These are phyloP conservation scores for Cerastoderma edule DNA, from an alignment of 2,888 invertebrate species.

Conservation along the genomic window DNA sequence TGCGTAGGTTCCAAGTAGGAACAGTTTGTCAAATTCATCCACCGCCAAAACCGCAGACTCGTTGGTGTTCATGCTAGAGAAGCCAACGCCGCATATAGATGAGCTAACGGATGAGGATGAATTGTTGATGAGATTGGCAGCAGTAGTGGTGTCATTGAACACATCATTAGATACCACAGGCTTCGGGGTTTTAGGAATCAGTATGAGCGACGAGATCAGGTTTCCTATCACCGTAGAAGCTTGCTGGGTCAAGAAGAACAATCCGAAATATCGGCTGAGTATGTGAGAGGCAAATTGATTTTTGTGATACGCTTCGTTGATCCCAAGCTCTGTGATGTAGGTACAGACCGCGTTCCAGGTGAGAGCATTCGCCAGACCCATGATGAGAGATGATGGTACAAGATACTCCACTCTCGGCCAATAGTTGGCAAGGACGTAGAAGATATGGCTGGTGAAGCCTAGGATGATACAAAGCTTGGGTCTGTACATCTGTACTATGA, in stretches of 20 bases:
- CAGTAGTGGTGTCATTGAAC: background rate
- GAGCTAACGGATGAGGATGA: background rate
- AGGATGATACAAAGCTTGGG: slow-evolving; percentile 73
- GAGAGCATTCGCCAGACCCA: slow-evolving; percentile 76
- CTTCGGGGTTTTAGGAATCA: slow-evolving; percentile 38
- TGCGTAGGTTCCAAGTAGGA: slow-evolving; percentile 76
- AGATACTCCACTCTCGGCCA: slow-evolving; percentile 77
- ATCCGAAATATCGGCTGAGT: slow-evolving; percentile 79
- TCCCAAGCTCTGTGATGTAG: slow-evolving; percentile 78
- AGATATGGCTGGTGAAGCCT: slow-evolving; percentile 68
- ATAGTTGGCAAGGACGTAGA: slow-evolving; percentile 77
- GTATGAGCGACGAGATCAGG: slow-evolving; percentile 78
- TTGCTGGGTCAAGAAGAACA: slow-evolving; percentile 79
- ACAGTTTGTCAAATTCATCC: slow-evolving; percentile 67
- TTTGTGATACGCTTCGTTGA: slow-evolving; percentile 71
- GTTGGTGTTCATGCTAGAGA: slow-evolving; percentile 67
- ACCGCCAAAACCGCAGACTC: slow-evolving; percentile 47
- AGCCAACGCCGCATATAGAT: slow-evolving; percentile 70
- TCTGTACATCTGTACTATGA: slow-evolving; percentile 76
- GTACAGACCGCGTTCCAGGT: slow-evolving; percentile 81
- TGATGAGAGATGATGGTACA: slow-evolving; percentile 73
- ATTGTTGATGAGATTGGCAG: no score
- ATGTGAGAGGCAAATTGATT: slow-evolving; percentile 68
- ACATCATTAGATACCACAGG: background rate
- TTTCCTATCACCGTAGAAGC: slow-evolving; percentile 78